A percentile compares a stretch with the other conserved stretches of the same genome.
Conservation (phyloP, 2,888 invertebrate species). For the Alviniconcha strummeri region DNA sequence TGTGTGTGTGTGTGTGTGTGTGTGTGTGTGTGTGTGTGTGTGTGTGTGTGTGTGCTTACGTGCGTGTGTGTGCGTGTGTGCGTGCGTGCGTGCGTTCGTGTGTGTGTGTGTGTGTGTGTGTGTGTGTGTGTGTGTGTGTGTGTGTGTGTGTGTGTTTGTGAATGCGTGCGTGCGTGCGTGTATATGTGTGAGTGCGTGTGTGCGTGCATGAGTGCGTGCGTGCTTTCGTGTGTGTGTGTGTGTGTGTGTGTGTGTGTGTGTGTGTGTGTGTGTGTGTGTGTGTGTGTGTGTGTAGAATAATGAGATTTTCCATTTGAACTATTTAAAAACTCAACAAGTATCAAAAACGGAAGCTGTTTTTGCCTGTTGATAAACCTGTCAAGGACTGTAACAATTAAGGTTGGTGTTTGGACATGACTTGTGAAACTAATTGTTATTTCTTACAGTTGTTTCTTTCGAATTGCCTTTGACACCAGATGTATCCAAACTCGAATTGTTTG, state of each 20-base stretch:
- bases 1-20: not conserved
- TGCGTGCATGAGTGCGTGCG: not conserved
- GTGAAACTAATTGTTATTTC: too few species aligned
- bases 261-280: not conserved
- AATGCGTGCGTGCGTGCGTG: not conserved
- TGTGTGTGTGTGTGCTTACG: slow-evolving; percentile 18
- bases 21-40: slow-evolving; percentile 8
- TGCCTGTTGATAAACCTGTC: too few species aligned
- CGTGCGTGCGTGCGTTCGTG: slow-evolving; percentile 5
- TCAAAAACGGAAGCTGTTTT: too few species aligned
- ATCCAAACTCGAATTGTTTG: too few species aligned
- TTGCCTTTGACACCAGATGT: too few species aligned
- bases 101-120: not conserved
- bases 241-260: slow-evolving; percentile 7
- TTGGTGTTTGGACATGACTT: too few species aligned
- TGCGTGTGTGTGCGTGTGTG: slow-evolving; percentile 7
- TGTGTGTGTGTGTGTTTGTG: not conserved
- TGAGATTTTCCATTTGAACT: not conserved
- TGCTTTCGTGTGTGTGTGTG: slow-evolving; percentile 11
- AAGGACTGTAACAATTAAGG: too few species aligned
- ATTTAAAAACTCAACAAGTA: too few species aligned
- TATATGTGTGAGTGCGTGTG: not conserved
- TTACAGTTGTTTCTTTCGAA: too few species aligned
- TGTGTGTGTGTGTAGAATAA: not conserved
- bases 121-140: not conserved